Evolutionary conservation across 1,140 invertebrate species (phyloP), one percentile per base, ranked within the genome.

Genomic region (Orchesella cincta): DNA sequence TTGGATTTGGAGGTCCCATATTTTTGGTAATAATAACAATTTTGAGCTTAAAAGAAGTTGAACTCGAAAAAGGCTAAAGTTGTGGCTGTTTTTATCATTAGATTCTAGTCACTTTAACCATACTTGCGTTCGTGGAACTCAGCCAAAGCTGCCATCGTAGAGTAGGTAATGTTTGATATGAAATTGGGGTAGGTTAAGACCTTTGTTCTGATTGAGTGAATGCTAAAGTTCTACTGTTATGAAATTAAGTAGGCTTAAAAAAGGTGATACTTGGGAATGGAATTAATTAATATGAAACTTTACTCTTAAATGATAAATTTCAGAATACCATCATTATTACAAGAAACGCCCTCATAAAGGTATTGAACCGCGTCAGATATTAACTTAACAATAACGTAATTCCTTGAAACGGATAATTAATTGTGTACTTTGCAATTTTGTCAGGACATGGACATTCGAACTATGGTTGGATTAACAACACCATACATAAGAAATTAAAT

Each of bases 261-360:
- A n/a, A n/a, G n/a, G n/a, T n/a, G n/a, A n/a, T n/a, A n/a, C n/a
- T n/a, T n/a, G n/a, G n/a, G n/a, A n/a, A n/a, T n/a, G n/a, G 5
- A 12, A 31, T 31, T 26, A 26, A 31, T 64, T 23, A 14, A 23
- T 64, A 64, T 64, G 23, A 26, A 12, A 23, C 23, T 64, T 64
- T 26, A 64, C 57, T 8, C 23, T 31, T 8, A 26, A 26, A 31
- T 31, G n/a, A 12, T 64, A 12, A 14, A 14, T 71, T 31, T 5
- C 31, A 76, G 75, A 76, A 29, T 76, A 76, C 28, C 67, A 76
- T 54, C 75, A 76, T 23, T 76, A 76, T 39, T 72, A 33, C 33
- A 76, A 76, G 46, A 76, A 76, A 23, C 62, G 46, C 12, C 75
- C 75, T 33, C 51, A 28, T 12, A 76, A 76, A 70, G 74, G 74